A percentile compares a stretch with the other conserved stretches of the same genome.
Evolutionary conservation across 2,888 invertebrate genomes (phyloP).

Genomic region (Megamerina dolium): DNA sequence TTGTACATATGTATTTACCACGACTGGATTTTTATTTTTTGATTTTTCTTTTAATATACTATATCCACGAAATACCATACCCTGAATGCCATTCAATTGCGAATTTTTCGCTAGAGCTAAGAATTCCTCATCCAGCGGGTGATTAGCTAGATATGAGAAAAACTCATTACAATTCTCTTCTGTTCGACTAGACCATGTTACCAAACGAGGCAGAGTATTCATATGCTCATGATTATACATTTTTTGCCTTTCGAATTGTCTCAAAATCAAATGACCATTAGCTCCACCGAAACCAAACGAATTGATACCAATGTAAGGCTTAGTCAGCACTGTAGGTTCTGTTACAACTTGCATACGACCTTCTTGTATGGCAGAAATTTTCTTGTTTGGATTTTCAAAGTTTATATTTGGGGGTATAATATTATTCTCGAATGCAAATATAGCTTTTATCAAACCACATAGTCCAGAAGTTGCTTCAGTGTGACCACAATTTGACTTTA

Average conservation of each 20-base stretch:
- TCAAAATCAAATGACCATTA: slow-evolving; percentile 55
- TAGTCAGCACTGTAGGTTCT: slow-evolving; percentile 62
- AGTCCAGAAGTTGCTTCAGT: slow-evolving; percentile 81
- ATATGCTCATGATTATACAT: slow-evolving; percentile 56
- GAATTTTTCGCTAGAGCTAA: slow-evolving; percentile 57
- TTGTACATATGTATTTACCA: slow-evolving; percentile 51
- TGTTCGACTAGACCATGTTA: slow-evolving; percentile 72
- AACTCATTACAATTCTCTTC: slow-evolving; percentile 65
- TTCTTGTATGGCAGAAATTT: slow-evolving; percentile 57
- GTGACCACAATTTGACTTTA: slow-evolving; percentile 93
- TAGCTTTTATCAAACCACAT: slow-evolving; percentile 74
- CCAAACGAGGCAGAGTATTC: slow-evolving; percentile 66
- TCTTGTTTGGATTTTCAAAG: slow-evolving; percentile 59
- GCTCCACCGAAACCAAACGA: slow-evolving; percentile 93
- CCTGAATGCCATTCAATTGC: slow-evolving; percentile 54
- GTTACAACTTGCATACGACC: slow-evolving; percentile 67
- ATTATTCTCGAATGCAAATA: slow-evolving; percentile 75
- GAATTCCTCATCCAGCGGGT: slow-evolving; percentile 59
- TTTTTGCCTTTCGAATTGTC: slow-evolving; percentile 34
- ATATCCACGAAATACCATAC: slow-evolving; percentile 73
- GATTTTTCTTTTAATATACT: slow-evolving; percentile 52
- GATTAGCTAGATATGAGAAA: slow-evolving; percentile 58
- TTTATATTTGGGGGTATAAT: slow-evolving; percentile 82
- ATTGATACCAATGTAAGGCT: slow-evolving; percentile 76
- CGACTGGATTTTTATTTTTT: slow-evolving; percentile 27